Conservation (phyloP, 1,140 invertebrate genomes). For the Oncopodura yosiiana region DNA sequence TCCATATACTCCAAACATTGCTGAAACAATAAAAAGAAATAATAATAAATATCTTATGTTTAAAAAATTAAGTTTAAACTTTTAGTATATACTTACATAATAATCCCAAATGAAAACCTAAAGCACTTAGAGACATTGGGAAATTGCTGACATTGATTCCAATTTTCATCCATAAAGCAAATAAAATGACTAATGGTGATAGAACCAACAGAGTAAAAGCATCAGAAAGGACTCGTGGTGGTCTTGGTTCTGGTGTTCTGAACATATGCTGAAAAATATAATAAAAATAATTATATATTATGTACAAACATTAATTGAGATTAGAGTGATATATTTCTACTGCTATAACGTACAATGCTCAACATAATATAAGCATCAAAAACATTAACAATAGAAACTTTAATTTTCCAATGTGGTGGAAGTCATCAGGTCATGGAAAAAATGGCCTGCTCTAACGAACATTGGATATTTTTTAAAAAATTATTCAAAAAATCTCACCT, state of each 20-base stretch:
- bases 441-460: slow-evolving; percentile 23
- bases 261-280: slow-evolving; percentile 67
- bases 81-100: slow-evolving; percentile 46
- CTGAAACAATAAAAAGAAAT: slow-evolving; percentile 20
- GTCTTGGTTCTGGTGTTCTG: slow-evolving; percentile 80
- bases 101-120: slow-evolving; percentile 79
- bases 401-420: slow-evolving; percentile 31
- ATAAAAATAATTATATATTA: slow-evolving; percentile 15
- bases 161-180: slow-evolving; percentile 79
- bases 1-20: slow-evolving; percentile 32
- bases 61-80: neutral
- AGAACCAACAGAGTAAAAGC: slow-evolving; percentile 77
- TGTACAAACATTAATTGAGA: neutral
- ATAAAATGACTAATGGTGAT: slow-evolving; percentile 69
- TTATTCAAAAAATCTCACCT: slow-evolving; percentile 42
- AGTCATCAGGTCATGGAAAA: slow-evolving; percentile 9
- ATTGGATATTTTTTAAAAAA: slow-evolving; percentile 13
- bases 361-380: slow-evolving; percentile 6
- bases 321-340: slow-evolving; percentile 42
- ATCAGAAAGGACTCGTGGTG: slow-evolving; percentile 74
- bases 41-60: neutral
- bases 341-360: slow-evolving; percentile 4
- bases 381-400: neutral
- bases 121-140: slow-evolving; percentile 61
- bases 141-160: slow-evolving; percentile 83